A percentile compares a stretch with the other conserved stretches of the same genome.
Evolutionary conservation across 2,113 vertebrate genomes (phyloP).

Genomic region (Scartelaos histophorus): DNA sequence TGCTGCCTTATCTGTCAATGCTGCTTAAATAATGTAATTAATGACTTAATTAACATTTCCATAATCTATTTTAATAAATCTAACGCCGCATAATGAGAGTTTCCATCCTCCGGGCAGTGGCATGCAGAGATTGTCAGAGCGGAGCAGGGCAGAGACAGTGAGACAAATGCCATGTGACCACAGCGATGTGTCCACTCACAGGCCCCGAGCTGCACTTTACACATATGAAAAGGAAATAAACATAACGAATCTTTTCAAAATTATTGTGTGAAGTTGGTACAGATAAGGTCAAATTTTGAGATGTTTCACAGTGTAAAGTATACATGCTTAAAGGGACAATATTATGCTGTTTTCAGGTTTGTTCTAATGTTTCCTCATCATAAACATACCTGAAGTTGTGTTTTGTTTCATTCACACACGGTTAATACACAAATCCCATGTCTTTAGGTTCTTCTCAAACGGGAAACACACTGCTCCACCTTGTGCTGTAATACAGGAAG

Average conservation of each 20-base stretch:
- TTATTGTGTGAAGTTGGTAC: background rate
- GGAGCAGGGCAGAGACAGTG: constrained; percentile 58
- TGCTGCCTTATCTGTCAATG: constrained; percentile 79
- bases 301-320: too few relatives aligned
- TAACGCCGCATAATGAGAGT: constrained; percentile 81
- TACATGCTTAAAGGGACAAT: too few relatives aligned
- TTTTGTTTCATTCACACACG: too few relatives aligned
- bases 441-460: too few relatives aligned
- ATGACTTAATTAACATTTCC: constrained; percentile 87
- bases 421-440: too few relatives aligned
- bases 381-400: too few relatives aligned
- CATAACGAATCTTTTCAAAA: background rate
- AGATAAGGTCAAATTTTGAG: background rate
- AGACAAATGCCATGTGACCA: constrained; percentile 74
- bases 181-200: constrained; percentile 59
- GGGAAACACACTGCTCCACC: too few relatives aligned
- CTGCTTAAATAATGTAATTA: constrained; percentile 87
- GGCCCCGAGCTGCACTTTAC: constrained; percentile 50
- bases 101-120: constrained; percentile 77
- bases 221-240: constrained; percentile 2
- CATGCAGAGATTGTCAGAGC: constrained; percentile 72
- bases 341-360: too few relatives aligned
- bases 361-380: too few relatives aligned
- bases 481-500: too few relatives aligned
- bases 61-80: constrained; percentile 87